phyloP scores from a whole-genome alignment of 2,113 vertebrate species.

The Scomber colias region DNA sequence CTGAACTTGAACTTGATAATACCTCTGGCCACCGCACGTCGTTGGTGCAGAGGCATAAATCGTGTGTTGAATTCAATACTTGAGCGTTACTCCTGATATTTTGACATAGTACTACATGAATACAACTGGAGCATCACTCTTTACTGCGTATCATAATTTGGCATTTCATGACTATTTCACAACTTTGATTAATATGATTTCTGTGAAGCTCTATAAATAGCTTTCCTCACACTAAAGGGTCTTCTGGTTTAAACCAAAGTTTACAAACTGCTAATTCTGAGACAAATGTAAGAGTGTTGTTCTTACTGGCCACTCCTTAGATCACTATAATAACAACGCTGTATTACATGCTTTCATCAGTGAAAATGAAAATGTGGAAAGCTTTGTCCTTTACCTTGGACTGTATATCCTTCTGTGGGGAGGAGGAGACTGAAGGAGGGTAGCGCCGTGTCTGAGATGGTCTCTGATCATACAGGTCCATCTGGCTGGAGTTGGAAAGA shows the following conservation, averaged over 20 bases:
- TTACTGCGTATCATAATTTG: neutral
- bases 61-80: neutral
- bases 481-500: constrained; percentile 92
- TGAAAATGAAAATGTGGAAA: neutral
- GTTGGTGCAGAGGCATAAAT: neutral
- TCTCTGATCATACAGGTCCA: constrained; percentile 95
- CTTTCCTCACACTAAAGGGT: too few relatives aligned
- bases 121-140: neutral
- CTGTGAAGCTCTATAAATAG: neutral
- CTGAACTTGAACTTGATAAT: too few relatives aligned
- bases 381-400: constrained; percentile 87
- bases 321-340: neutral
- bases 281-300: neutral
- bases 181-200: neutral
- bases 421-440: constrained; percentile 92
- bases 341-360: constrained; percentile 4
- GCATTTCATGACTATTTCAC: neutral
- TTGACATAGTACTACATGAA: neutral
- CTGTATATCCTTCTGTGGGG: constrained; percentile 96
- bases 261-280: neutral
- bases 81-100: neutral
- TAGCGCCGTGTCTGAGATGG: constrained; percentile 91
- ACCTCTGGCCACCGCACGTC: too few relatives aligned
- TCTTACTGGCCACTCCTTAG: neutral
- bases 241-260: neutral